These are phyloP conservation scores for Scrobipalpa atriplicella DNA, from an alignment of 2,888 invertebrate genomes.

Conservation along the genomic window DNA sequence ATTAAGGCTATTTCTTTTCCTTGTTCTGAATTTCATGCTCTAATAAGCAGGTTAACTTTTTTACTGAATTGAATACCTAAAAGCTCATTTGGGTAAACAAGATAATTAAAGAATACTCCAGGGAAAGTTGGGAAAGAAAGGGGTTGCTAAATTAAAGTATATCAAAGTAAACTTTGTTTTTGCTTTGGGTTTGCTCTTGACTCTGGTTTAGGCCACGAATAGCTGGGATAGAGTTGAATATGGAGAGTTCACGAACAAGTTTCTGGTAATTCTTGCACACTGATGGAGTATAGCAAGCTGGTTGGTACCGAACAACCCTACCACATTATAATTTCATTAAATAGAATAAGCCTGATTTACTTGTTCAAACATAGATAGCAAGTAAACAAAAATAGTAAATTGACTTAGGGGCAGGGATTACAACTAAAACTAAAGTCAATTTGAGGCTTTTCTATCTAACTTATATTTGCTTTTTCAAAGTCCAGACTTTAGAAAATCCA, in stretches of 20 bases:
- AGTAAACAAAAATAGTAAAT: too few relatives aligned
- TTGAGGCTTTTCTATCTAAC: not conserved
- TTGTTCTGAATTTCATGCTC: constrained; percentile 5
- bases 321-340: too few relatives aligned
- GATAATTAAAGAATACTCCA: constrained; percentile 35
- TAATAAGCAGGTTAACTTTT: constrained; percentile 9
- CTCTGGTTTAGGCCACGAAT: too few relatives aligned
- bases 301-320: too few relatives aligned
- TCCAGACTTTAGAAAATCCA: not conserved
- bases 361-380: too few relatives aligned
- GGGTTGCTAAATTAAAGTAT: not conserved
- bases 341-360: too few relatives aligned
- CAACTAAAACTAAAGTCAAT: not conserved
- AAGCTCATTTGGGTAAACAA: constrained; percentile 17
- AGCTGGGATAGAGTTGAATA: too few relatives aligned
- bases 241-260: too few relatives aligned
- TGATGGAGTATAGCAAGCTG: too few relatives aligned
- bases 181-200: too few relatives aligned
- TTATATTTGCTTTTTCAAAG: not conserved
- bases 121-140: not conserved
- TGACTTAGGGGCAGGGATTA: not conserved
- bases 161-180: not conserved
- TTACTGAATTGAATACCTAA: not conserved
- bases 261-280: too few relatives aligned
- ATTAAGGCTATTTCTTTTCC: too few relatives aligned